Evolutionary conservation across 2,113 vertebrate genomes (phyloP), one percentile per base, ranked within the genome.

Genomic region (Sinocyclocheilus anshuiensis): DNA sequence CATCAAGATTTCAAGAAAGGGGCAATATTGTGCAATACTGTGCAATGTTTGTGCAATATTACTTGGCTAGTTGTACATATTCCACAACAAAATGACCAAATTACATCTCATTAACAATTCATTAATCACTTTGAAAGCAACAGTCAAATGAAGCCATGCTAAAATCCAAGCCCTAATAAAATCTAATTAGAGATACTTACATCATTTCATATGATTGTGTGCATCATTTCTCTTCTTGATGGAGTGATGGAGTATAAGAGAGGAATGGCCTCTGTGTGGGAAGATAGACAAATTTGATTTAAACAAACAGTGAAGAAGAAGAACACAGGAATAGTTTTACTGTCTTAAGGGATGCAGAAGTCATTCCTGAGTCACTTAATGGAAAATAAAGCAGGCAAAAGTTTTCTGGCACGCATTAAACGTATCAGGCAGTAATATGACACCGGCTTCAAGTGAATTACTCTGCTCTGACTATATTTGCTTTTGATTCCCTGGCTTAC

Each of bases 111-210:
- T 63, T 80, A 42, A 80, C 22, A 55, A 63, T 16, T 45, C 1
- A 80, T 63, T 24, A 63, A 45, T 57, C 78, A 42, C 39, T 80
- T 24, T 4, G 22, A 61, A 42, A 75, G 6, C n/a, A 50, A 50
- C 6, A 55, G 7, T 18, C 26, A 53, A 18, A 77, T 3, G 75
- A 13, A 55, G 15, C 26, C n/a, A 36, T 53, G 45, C 39, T 42
- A n/a, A 55, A 72, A 84, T 77, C 57, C 18, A 65, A 48, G 15
- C 15, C 48, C 20, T 75, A 12, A 75, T 48, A 15, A 57, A 65
- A 65, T 15, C 29, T 4, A n/a, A 33, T 29, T 74, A 29, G 36
- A 75, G 39, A 74, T 86, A 94, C 92, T 92, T 88, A 93, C 93
- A 94, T 93, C 75, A 83, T 89, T 5, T 88, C 91, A 90, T 92